These are phyloP conservation scores for Drosophila prosaltans DNA, from an alignment of 1,140 invertebrate genomes.

Conservation along the genomic window DNA sequence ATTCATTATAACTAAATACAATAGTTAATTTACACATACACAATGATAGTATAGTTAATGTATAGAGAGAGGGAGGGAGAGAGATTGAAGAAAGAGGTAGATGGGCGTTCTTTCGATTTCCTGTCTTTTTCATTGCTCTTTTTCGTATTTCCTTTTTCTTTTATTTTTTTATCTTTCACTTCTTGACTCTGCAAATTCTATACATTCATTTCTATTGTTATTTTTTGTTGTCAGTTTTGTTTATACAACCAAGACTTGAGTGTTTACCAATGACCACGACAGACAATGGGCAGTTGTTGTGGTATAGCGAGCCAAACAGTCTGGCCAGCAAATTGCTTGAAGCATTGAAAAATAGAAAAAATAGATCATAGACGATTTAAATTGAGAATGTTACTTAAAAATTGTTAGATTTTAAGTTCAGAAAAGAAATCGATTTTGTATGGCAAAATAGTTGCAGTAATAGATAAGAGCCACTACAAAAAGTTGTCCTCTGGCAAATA, in stretches of 20 bases:
- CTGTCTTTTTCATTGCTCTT: background rate
- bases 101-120: background rate
- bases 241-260: background rate
- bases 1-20: too few relatives aligned
- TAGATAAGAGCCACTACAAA: too few relatives aligned
- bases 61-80: too few relatives aligned
- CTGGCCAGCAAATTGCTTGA: background rate
- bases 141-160: background rate
- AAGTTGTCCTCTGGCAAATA: too few relatives aligned
- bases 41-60: too few relatives aligned
- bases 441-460: background rate
- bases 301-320: background rate
- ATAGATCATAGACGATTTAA: background rate
- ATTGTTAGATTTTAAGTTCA: background rate
- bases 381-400: background rate
- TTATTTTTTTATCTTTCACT: background rate
- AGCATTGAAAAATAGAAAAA: background rate
- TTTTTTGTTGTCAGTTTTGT: background rate
- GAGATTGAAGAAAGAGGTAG: too few relatives aligned
- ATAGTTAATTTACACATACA: too few relatives aligned
- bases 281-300: background rate
- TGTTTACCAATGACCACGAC: background rate
- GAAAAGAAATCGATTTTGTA: background rate
- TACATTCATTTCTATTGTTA: conserved; percentile 4
- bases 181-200: background rate